Conservation (phyloP, 1,140 invertebrate genomes). For the Zaprionus ghesquierei region DNA sequence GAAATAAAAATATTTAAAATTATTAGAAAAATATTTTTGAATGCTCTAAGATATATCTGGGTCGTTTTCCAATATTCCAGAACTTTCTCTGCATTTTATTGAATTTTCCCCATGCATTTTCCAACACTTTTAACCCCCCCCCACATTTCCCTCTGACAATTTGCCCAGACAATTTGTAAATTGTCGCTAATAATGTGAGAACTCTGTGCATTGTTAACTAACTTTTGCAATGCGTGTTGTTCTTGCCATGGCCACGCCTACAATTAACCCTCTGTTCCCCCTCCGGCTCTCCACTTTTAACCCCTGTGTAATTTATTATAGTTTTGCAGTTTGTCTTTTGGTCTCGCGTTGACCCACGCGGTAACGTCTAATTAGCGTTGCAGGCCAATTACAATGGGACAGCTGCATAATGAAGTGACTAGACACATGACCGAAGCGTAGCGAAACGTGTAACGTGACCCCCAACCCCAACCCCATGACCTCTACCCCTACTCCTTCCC, state of each 20-base stretch:
- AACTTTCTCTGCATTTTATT: neutral
- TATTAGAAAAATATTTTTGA: too few relatives aligned
- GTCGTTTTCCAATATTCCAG: too few relatives aligned
- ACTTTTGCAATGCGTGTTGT: neutral
- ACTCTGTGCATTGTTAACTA: conserved; percentile 4
- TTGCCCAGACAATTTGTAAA: neutral
- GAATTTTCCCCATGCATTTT: neutral
- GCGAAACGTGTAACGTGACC: conserved; percentile 6
- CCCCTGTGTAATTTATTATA: conserved; percentile 8
- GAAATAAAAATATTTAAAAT: too few relatives aligned
- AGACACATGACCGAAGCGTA: conserved; percentile 7
- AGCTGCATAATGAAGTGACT: conserved; percentile 64
- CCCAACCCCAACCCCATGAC: neutral
- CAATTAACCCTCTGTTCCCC: too few relatives aligned
- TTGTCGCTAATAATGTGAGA: neutral
- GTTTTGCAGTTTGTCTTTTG: conserved; percentile 8
- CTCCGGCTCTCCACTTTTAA: neutral
- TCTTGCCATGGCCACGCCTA: neutral
- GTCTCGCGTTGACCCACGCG: conserved; percentile 37
- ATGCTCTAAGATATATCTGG: too few relatives aligned
- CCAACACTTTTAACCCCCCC: neutral
- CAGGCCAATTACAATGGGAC: conserved; percentile 46
- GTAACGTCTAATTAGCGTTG: conserved; percentile 66
- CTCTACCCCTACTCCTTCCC: neutral
- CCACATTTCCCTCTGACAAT: neutral